Evolutionary conservation across 2,888 invertebrate genomes (phyloP).

Genomic region (Octonoba sinensis): DNA sequence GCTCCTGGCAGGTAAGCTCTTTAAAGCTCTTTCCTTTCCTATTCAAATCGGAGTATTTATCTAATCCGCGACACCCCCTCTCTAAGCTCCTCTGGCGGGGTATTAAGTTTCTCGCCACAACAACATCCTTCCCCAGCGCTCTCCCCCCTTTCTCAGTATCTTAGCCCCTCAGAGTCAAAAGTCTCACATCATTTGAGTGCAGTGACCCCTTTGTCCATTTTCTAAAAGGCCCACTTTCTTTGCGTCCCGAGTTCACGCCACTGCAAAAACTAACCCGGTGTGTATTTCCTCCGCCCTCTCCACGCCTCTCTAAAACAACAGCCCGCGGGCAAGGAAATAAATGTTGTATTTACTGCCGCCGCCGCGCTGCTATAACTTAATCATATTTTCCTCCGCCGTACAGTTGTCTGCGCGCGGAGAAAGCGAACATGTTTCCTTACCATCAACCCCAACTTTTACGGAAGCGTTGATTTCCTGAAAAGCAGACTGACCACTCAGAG

Average conservation of each 20-base stretch:
- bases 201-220: conserved; percentile 11
- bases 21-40: conserved; percentile 17
- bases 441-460: background rate
- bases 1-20: conserved; percentile 66
- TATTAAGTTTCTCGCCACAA: conserved; percentile 59
- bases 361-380: conserved; percentile 59
- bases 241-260: background rate
- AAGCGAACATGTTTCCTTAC: background rate
- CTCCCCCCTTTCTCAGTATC: conserved; percentile 25
- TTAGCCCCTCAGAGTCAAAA: conserved; percentile 12
- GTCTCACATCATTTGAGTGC: conserved; percentile 9
- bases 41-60: conserved; percentile 65
- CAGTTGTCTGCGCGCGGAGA: conserved; percentile 14
- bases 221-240: background rate
- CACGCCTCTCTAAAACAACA: conserved; percentile 58
- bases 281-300: background rate
- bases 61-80: conserved; percentile 45
- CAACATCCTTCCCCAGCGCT: conserved; percentile 24
- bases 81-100: conserved; percentile 19
- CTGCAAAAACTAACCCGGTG: no score
- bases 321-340: conserved; percentile 61
- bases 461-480: background rate
- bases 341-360: conserved; percentile 63
- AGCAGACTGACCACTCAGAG: no score
- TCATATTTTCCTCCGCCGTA: conserved; percentile 54